Conservation (phyloP, 1,140 invertebrate genomes). For the Aphidius ervi region DNA sequence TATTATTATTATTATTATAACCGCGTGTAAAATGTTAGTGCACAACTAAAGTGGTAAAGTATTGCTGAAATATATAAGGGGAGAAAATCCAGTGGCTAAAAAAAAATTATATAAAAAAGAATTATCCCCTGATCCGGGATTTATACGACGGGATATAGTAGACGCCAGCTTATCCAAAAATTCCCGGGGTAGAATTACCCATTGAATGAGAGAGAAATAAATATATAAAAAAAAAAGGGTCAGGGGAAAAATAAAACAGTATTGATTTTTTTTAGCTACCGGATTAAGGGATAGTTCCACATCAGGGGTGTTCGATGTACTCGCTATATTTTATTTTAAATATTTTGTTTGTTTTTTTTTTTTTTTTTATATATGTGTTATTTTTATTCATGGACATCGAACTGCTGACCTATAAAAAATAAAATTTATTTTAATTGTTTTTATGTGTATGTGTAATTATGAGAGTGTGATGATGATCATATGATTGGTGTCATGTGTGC, state of each 20-base stretch:
- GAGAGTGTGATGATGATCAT: no score
- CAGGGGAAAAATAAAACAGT: slow-evolving; percentile 39
- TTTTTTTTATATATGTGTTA: neutral
- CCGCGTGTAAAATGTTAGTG: no score
- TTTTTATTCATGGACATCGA: no score
- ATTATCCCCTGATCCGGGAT: slow-evolving; percentile 55
- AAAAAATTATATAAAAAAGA: slow-evolving; percentile 38
- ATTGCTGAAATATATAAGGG: no score
- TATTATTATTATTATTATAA: no score
- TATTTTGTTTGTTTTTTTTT: slow-evolving; percentile 5
- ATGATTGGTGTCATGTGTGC: no score
- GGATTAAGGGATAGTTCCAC: slow-evolving; percentile 51
- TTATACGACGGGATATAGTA: slow-evolving; percentile 52
- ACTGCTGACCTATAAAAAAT: no score
- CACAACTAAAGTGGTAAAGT: no score
- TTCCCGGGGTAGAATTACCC: slow-evolving; percentile 50
- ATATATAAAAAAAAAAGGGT: neutral
- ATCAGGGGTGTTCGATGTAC: slow-evolving; percentile 24
- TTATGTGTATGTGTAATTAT: no score
- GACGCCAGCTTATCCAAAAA: slow-evolving; percentile 44
- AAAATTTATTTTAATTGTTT: no score
- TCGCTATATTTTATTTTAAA: slow-evolving; percentile 13
- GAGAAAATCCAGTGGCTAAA: slow-evolving; percentile 20
- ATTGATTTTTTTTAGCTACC: slow-evolving; percentile 52
- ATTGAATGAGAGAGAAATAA: slow-evolving; percentile 11